phyloP scores from a whole-genome alignment of 2,888 invertebrate species.

The Monoplex corrugatus region DNA sequence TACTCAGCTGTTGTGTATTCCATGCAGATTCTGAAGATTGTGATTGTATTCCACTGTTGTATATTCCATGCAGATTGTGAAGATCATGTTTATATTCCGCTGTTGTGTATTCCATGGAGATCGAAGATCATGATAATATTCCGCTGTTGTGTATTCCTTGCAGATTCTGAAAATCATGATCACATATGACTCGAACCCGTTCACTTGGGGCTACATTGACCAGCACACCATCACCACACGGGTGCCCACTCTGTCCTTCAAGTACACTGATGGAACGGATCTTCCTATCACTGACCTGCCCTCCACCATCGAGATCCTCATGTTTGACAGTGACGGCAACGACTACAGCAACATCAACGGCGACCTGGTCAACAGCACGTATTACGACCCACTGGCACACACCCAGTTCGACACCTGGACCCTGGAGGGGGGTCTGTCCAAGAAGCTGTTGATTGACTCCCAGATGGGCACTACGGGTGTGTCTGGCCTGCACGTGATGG shows the following conservation, averaged over 20 bases:
- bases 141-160: too few species aligned
- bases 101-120: too few species aligned
- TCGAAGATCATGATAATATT: too few species aligned
- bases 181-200: slow-evolving; percentile 61
- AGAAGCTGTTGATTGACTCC: slow-evolving; percentile 53
- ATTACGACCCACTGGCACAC: slow-evolving; percentile 62
- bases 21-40: too few species aligned
- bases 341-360: slow-evolving; percentile 41
- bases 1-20: too few species aligned
- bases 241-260: slow-evolving; percentile 64
- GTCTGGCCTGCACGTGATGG: slow-evolving; percentile 62
- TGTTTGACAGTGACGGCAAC: slow-evolving; percentile 40
- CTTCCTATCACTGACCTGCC: slow-evolving; percentile 62
- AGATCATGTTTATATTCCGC: too few species aligned
- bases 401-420: slow-evolving; percentile 53
- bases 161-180: slow-evolving; percentile 62
- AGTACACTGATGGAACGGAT: slow-evolving; percentile 60
- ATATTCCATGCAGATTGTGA: too few species aligned
- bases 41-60: too few species aligned
- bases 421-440: slow-evolving; percentile 47
- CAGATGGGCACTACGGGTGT: slow-evolving; percentile 35
- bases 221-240: slow-evolving; percentile 57
- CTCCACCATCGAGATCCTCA: slow-evolving; percentile 35
- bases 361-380: slow-evolving; percentile 56
- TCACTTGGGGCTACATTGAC: slow-evolving; percentile 61